Evolutionary conservation across 1,140 invertebrate species (phyloP), one percentile per base, ranked within the genome.

Genomic region (Littorina saxatilis): DNA sequence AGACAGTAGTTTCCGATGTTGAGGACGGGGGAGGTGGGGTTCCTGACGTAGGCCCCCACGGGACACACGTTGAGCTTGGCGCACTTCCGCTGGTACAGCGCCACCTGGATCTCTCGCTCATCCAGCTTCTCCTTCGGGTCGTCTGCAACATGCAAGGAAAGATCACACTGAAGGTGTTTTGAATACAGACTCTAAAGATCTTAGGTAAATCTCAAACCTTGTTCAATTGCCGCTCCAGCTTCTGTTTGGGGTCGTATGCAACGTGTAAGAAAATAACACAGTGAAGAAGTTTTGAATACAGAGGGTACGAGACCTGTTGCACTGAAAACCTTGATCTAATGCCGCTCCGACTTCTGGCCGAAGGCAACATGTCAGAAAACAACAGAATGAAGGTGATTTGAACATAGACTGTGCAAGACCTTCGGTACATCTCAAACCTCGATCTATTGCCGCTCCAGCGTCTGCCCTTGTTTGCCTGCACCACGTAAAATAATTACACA

Each of bases 81-180:
- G 76, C 87, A 88, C 73, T 88, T 83, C 47, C 81, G 50, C n/a
- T 80, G 58, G 66, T 88, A 88, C 15, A 88, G 82, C 63, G 76
- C 68, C 70, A 83, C 81, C 77, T 87, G 85, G 27, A 88, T 82
- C 23, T 86, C 86, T 4, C 82, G 81, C 0, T 82, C 40, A 32
- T 80, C 85, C 39, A 83, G 84, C 70, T 86, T 85, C 43, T 68
- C 70, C 17, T 52, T 61, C 0, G 79, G 84, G 32, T 83, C 70
- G 15, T 85, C 86, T 87, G 79, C 2, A 47, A n/a, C n/a, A n/a
- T n/a, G n/a, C 17, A 2, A 15, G 39, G 29, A 68, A 9, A 68
- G 5, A 37, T 52, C 40, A 75, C 1, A 27, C 9, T 29, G 50
- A 23, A 17, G n/a, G 23, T 37, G 13, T 13, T 27, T 5, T n/a